phyloP scores from a whole-genome alignment of 2,888 invertebrate genomes.

The Pseudococcus jackbeardsleyi region DNA sequence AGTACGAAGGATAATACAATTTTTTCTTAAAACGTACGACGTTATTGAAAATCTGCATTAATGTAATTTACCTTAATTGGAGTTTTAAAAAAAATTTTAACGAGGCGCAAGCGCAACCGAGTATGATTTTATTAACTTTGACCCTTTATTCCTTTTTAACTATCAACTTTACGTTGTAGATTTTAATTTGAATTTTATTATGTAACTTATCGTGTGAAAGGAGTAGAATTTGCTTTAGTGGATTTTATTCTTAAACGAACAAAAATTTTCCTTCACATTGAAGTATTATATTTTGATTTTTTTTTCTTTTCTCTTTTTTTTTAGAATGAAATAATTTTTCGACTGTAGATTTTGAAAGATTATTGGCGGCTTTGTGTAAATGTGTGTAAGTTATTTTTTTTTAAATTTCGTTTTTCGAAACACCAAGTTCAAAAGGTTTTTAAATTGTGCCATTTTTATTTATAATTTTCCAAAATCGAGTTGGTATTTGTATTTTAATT shows the following conservation, averaged over 20 bases:
- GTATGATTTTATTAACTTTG: constrained; percentile 1
- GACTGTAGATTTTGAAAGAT: constrained; percentile 21
- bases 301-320: neutral
- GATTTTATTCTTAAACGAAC: neutral
- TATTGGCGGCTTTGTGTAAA: constrained; percentile 39
- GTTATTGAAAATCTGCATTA: neutral
- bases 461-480: constrained; percentile 15
- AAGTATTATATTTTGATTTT: constrained; percentile 18
- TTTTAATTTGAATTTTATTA: constrained; percentile 29
- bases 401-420: neutral
- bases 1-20: neutral
- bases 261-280: constrained; percentile 7
- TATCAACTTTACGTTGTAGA: neutral
- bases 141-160: neutral
- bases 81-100: neutral
- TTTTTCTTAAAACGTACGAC: neutral
- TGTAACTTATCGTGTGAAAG: constrained; percentile 1
- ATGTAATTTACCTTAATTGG: neutral
- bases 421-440: constrained; percentile 46
- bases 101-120: neutral
- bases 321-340: constrained; percentile 9
- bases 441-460: constrained; percentile 50
- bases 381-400: constrained; percentile 45
- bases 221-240: neutral
- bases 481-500: constrained; percentile 17